A percentile compares a stretch with the other conserved stretches of the same genome.
Conservation (phyloP, 2,888 invertebrate genomes). For the Noctua pronuba region DNA sequence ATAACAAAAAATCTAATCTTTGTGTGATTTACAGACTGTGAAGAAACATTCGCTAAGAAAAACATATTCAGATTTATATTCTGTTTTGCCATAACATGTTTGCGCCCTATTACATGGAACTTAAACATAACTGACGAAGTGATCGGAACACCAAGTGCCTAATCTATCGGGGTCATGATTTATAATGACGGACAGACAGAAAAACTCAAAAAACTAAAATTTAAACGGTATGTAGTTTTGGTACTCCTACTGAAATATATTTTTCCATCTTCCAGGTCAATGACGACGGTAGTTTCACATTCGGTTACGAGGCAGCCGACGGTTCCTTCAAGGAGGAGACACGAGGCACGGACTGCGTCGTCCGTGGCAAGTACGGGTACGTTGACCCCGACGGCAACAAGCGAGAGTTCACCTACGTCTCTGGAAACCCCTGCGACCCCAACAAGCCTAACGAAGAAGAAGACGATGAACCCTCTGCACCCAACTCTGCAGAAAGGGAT, state of each 20-base stretch:
- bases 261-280: conserved; percentile 89
- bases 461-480: conserved; percentile 88
- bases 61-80: neutral
- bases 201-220: neutral
- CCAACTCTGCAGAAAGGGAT: conserved; percentile 90
- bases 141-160: neutral
- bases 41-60: neutral
- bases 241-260: neutral
- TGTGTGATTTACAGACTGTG: neutral
- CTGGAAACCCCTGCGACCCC: conserved; percentile 96
- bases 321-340: conserved; percentile 97
- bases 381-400: conserved; percentile 96
- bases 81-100: neutral
- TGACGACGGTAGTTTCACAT: conserved; percentile 96
- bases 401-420: conserved; percentile 96
- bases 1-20: neutral
- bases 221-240: neutral
- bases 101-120: neutral
- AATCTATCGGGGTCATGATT: neutral
- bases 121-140: neutral
- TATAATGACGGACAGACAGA: neutral
- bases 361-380: conserved; percentile 96
- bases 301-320: conserved; percentile 96
- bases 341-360: conserved; percentile 95
- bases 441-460: conserved; percentile 94